A percentile compares a stretch with the other conserved stretches of the same genome.
Evolutionary conservation across 2,888 invertebrate genomes (phyloP).

Genomic region (Caenorhabditis becei): DNA sequence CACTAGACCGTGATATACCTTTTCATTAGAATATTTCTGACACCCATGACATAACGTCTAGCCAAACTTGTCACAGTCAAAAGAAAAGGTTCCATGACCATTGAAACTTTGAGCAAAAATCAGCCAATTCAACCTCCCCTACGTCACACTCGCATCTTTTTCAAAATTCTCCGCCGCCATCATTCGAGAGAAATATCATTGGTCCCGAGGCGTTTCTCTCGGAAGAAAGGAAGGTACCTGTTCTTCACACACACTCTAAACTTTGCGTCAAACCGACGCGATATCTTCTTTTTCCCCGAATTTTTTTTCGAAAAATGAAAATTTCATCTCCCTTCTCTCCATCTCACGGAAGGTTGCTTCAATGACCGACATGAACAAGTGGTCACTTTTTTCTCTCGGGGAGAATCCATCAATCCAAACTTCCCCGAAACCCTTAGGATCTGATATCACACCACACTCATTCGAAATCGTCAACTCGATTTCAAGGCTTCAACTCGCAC

Average conservation of each 20-base stretch:
- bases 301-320: conserved; percentile 9
- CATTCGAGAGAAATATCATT: conserved; percentile 32
- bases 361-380: conserved; percentile 32
- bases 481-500: no score
- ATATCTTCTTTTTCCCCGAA: conserved; percentile 31
- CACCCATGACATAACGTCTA: no score
- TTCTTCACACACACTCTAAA: conserved; percentile 34
- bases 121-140: background rate
- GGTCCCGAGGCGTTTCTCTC: background rate
- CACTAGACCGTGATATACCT: no score
- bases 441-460: no score
- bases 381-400: conserved; percentile 36
- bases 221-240: conserved; percentile 26
- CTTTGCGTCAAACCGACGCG: conserved; percentile 22
- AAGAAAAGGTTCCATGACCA: background rate
- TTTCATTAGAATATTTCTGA: no score
- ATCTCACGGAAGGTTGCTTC: background rate
- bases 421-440: no score
- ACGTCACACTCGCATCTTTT: conserved; percentile 16
- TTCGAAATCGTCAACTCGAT: no score
- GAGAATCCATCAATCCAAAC: conserved; percentile 37
- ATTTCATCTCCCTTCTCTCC: background rate
- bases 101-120: background rate
- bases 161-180: background rate
- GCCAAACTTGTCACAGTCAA: background rate